Percentiles rank a stretch among this genome's conserved stretches.
Evolutionary conservation across 2,888 invertebrate species (phyloP).

Genomic region (Rhorus exstirpatorius): DNA sequence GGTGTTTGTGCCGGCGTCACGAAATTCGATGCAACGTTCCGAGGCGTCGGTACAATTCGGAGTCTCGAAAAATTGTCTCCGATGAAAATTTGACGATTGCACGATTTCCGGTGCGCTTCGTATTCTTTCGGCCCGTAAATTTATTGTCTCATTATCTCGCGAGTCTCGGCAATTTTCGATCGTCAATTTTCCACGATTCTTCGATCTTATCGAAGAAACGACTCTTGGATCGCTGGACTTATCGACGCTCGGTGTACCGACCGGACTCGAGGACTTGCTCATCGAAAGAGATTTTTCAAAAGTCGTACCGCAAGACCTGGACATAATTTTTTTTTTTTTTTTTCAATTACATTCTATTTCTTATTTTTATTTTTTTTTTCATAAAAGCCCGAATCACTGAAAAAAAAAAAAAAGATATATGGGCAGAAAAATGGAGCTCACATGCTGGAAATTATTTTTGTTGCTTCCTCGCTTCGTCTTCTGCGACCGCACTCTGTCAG

Average conservation of each 20-base stretch:
- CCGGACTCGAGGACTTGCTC: conserved; percentile 54
- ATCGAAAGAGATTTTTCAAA: conserved; percentile 29
- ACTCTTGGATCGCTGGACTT: conserved; percentile 69
- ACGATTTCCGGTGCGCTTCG: conserved; percentile 75
- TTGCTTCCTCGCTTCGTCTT: conserved; percentile 59
- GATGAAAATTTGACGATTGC: conserved; percentile 65
- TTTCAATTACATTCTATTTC: too few relatives aligned
- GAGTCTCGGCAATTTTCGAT: conserved; percentile 25
- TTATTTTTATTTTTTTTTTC: conserved; percentile 2
- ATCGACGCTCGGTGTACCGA: conserved; percentile 46
- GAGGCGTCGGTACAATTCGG: conserved; percentile 48
- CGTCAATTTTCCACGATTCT: conserved; percentile 54
- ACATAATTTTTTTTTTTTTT: background rate
- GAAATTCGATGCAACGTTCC: conserved; percentile 59
- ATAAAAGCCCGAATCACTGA: too few relatives aligned
- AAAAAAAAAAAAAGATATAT: conserved; percentile 29
- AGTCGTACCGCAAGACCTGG: conserved; percentile 50
- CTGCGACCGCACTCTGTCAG: conserved; percentile 69
- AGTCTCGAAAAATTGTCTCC: conserved; percentile 45
- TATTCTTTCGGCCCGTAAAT: conserved; percentile 49
- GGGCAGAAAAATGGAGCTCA: too few relatives aligned
- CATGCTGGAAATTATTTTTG: conserved; percentile 47
- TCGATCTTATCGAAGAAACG: conserved; percentile 61
- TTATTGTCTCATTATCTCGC: background rate
- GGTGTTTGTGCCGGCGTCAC: conserved; percentile 69